Conservation (phyloP, 2,888 invertebrate species). For the Lasioglossum malachurum region DNA sequence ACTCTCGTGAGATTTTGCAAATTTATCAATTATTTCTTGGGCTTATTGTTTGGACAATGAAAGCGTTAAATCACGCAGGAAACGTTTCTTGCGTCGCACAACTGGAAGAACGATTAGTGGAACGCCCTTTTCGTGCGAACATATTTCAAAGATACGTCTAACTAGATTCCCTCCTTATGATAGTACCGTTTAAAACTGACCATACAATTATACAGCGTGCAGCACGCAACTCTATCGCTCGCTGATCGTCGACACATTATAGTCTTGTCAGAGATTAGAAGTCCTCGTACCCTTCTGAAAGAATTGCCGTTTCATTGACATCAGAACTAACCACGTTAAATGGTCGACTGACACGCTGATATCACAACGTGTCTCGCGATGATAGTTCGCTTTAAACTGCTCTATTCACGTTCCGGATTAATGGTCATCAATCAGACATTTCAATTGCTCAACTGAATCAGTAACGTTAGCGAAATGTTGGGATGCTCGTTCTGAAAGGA, state of each 20-base stretch:
- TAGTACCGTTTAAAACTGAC: neutral
- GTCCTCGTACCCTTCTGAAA: neutral
- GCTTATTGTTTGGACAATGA: neutral
- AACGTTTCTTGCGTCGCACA: neutral
- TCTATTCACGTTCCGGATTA: conserved; percentile 5
- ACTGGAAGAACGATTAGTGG: neutral
- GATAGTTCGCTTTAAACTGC: conserved; percentile 1
- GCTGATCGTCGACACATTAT: neutral
- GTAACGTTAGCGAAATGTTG: conserved; percentile 9
- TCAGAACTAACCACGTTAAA: neutral
- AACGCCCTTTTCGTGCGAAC: neutral
- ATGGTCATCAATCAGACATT: neutral
- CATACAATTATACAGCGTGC: neutral
- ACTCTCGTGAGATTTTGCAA: neutral
- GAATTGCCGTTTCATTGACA: neutral
- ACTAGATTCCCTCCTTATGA: neutral
- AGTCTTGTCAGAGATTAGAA: neutral
- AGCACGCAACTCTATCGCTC: neutral
- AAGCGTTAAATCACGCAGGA: neutral
- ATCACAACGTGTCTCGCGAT: neutral
- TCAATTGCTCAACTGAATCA: neutral
- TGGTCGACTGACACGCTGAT: neutral
- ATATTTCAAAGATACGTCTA: neutral
- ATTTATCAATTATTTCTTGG: neutral
- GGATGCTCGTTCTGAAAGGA: neutral